Evolutionary conservation across 2,888 invertebrate genomes (phyloP).

Genomic region (Hypselothyrea guttata): DNA sequence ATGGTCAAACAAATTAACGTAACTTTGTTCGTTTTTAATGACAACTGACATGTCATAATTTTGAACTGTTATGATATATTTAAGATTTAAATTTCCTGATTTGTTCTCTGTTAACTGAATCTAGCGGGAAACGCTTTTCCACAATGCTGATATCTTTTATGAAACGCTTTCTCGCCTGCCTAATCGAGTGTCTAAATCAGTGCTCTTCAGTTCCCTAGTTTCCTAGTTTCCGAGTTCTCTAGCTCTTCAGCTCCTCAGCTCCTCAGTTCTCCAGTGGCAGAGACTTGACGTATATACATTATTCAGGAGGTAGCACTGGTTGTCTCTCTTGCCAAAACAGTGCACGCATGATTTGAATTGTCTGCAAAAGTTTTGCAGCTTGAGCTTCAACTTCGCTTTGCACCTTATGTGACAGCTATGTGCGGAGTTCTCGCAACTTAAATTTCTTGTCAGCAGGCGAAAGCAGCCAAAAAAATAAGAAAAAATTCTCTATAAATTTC

Average conservation of each 20-base stretch:
- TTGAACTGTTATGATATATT: too few relatives aligned
- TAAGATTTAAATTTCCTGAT: too few relatives aligned
- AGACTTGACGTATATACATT: constrained; percentile 55
- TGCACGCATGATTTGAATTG: constrained; percentile 64
- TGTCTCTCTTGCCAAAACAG: constrained; percentile 48
- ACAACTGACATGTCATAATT: too few relatives aligned
- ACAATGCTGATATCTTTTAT: too few relatives aligned
- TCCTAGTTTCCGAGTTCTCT: neutral
- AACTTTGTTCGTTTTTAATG: too few relatives aligned
- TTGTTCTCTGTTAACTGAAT: too few relatives aligned
- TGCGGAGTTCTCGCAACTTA: constrained; percentile 51
- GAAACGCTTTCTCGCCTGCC: constrained; percentile 39
- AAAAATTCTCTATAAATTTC: constrained; percentile 5
- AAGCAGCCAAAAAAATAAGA: constrained; percentile 18
- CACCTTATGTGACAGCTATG: constrained; percentile 67
- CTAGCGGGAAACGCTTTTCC: too few relatives aligned
- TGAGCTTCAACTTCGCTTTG: constrained; percentile 46
- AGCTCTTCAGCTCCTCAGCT: neutral
- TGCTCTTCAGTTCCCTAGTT: constrained; percentile 2
- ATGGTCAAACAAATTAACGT: too few relatives aligned
- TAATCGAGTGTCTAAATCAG: constrained; percentile 68
- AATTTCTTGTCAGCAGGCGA: constrained; percentile 46
- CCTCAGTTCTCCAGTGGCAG: neutral
- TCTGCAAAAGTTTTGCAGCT: constrained; percentile 53
- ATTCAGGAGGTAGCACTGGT: constrained; percentile 46